Base-by-base conservation (phyloP, 2,797 vertebrate genomes). In the Tamandua tetradactyla region DNA sequence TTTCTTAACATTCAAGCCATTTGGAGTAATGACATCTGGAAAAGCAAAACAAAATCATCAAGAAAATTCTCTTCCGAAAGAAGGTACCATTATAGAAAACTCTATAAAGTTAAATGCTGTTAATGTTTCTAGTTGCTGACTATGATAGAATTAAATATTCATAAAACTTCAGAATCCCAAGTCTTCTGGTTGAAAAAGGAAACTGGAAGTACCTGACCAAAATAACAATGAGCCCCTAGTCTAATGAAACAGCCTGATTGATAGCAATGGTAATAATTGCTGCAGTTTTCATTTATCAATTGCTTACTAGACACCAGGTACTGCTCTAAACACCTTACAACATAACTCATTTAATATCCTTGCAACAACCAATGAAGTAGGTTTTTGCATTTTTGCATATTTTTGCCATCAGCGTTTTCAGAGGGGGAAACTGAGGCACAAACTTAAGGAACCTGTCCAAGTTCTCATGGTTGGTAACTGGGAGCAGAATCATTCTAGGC, bases 1-100 rank as follows among this genome's bases (percentile, higher is more conserved):
- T 98, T 99, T 99, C 98, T 99, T 99, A 95, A 99, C 98, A 64
- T 99, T 99, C 95, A 99, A 98, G 55, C 99, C 99, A 5, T 99
- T 99, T 12, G 99, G 99, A 80, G 99, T 99, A 90, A 99, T 97
- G 75, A 99, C 99, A 97, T 99, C 99, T 99, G 98, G 86, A 97
- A 97, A 94, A 93, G 96, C 82, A 98, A 92, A 97, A 80, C 91
- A 95, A 96, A 97, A 81, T 95, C 76, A 97, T 82, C 14, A 68
- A 10, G 13, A 62, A 71, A 52, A 82, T 37, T 59, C 4, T 76
- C 49, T 86, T 87, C 42, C 32, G 37, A 89, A 61, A 89, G 49
- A 64, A 30, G 13, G 6, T 40, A 18, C 3, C 44, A 32, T 47
- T 68, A 4, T 18, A 81, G 30, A 64, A 78, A 93, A 68, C 71